Conservation (phyloP, 2,888 invertebrate species). For the Agonum fuliginosum region DNA sequence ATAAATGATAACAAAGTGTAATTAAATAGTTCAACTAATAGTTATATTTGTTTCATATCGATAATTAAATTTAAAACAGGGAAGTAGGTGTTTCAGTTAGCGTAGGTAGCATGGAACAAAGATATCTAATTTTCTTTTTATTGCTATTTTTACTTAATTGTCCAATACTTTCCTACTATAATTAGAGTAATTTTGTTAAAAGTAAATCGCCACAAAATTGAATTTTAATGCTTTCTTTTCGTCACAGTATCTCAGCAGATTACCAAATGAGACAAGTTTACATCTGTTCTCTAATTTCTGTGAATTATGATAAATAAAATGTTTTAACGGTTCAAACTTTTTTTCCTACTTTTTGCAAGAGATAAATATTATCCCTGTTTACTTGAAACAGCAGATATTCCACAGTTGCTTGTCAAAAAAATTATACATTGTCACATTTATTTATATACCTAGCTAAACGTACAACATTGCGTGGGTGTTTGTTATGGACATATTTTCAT, state of each 20-base stretch:
- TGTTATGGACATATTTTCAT: slow-evolving; percentile 37
- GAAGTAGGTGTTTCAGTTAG: slow-evolving; percentile 37
- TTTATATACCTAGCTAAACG: slow-evolving; percentile 31
- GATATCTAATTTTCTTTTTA: slow-evolving; percentile 35
- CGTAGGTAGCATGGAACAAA: slow-evolving; percentile 44
- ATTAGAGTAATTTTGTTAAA: slow-evolving; percentile 6
- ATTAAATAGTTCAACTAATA: slow-evolving; percentile 9
- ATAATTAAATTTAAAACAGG: slow-evolving; percentile 22
- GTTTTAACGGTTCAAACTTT: slow-evolving; percentile 19
- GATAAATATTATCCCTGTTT: slow-evolving; percentile 36
- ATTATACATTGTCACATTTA: slow-evolving; percentile 27
- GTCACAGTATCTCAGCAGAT: neutral
- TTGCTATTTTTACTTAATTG: slow-evolving; percentile 7
- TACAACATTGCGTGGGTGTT: slow-evolving; percentile 23
- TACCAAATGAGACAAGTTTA: slow-evolving; percentile 21
- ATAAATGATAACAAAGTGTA: slow-evolving; percentile 26
- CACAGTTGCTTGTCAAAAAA: slow-evolving; percentile 5
- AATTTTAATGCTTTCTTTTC: neutral
- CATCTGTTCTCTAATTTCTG: slow-evolving; percentile 39
- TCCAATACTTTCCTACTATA: neutral
- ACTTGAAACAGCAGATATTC: slow-evolving; percentile 6
- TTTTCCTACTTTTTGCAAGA: slow-evolving; percentile 7
- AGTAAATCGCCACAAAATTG: neutral
- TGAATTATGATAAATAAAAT: slow-evolving; percentile 19
- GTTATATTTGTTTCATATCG: slow-evolving; percentile 5